These are phyloP conservation scores for Tangara arthus DNA, from an alignment of 2,797 vertebrate species.

Conservation along the genomic window DNA sequence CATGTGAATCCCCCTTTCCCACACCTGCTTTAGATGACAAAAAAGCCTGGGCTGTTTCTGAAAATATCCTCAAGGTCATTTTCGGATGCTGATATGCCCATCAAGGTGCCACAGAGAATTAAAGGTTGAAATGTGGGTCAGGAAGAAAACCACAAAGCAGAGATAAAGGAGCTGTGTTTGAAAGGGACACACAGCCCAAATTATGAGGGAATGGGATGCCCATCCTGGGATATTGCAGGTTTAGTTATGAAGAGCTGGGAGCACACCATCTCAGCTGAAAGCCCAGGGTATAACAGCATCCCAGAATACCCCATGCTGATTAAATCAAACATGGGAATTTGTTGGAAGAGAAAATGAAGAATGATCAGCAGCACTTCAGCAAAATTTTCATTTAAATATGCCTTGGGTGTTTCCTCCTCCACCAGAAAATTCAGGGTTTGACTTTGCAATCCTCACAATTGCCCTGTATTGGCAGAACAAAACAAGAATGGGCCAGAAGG, in stretches of 20 bases:
- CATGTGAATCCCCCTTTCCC: not conserved
- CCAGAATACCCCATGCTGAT: rapidly evolving
- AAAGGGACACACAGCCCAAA: rapidly evolving
- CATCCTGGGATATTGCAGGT: not conserved
- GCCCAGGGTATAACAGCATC: not conserved
- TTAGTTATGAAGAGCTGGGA: not conserved
- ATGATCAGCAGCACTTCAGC: not conserved
- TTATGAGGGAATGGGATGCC: not conserved
- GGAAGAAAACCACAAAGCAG: not conserved
- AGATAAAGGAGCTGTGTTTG: not conserved
- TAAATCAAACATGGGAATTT: rapidly evolving
- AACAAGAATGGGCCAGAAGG: not conserved
- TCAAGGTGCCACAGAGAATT: not conserved
- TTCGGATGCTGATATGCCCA: not conserved
- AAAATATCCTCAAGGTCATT: not conserved
- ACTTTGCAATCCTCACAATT: not conserved
- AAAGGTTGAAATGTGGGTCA: not conserved
- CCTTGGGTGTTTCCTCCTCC: not conserved
- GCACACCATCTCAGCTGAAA: not conserved
- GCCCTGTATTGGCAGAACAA: not conserved
- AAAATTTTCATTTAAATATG: not conserved
- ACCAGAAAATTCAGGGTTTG: not conserved
- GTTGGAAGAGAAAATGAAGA: not conserved
- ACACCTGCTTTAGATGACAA: not conserved
- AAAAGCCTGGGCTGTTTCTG: not conserved